phyloP scores from a whole-genome alignment of 2,113 vertebrate species.

The Sinocyclocheilus anophthalmus region DNA sequence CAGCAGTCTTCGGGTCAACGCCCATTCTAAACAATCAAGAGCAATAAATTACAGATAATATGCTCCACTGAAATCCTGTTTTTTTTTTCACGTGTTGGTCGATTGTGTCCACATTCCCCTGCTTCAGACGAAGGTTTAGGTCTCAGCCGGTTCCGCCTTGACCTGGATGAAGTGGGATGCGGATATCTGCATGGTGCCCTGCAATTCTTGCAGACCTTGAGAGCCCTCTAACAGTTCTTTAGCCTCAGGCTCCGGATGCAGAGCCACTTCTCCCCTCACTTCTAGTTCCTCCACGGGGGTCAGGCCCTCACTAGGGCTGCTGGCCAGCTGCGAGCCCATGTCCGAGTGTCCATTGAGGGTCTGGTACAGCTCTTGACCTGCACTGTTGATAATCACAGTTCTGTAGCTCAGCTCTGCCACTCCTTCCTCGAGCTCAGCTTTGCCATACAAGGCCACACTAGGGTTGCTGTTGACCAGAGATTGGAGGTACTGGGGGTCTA shows the following conservation, averaged over 20 bases:
- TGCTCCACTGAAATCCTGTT: slow-evolving; percentile 55
- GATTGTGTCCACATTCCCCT: slow-evolving; percentile 39
- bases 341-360: slow-evolving; percentile 74
- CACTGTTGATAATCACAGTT: slow-evolving; percentile 78
- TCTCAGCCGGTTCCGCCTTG: slow-evolving; percentile 76
- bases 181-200: slow-evolving; percentile 69
- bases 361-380: slow-evolving; percentile 60
- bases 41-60: slow-evolving; percentile 61
- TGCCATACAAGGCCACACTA: slow-evolving; percentile 67
- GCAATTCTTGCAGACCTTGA: slow-evolving; percentile 72
- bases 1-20: slow-evolving; percentile 65
- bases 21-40: slow-evolving; percentile 60
- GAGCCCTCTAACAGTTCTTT: slow-evolving; percentile 59
- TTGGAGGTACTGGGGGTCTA: slow-evolving; percentile 80
- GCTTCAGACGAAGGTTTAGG: slow-evolving; percentile 56
- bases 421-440: slow-evolving; percentile 72
- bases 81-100: background rate
- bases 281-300: slow-evolving; percentile 88
- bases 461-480: slow-evolving; percentile 77
- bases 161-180: slow-evolving; percentile 78
- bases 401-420: slow-evolving; percentile 76
- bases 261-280: slow-evolving; percentile 77
- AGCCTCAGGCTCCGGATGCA: slow-evolving; percentile 70
- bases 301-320: slow-evolving; percentile 82
- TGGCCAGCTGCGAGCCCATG: slow-evolving; percentile 64